phyloP scores from a whole-genome alignment of 2,113 vertebrate genomes.

The Aptenodytes patagonicus region DNA sequence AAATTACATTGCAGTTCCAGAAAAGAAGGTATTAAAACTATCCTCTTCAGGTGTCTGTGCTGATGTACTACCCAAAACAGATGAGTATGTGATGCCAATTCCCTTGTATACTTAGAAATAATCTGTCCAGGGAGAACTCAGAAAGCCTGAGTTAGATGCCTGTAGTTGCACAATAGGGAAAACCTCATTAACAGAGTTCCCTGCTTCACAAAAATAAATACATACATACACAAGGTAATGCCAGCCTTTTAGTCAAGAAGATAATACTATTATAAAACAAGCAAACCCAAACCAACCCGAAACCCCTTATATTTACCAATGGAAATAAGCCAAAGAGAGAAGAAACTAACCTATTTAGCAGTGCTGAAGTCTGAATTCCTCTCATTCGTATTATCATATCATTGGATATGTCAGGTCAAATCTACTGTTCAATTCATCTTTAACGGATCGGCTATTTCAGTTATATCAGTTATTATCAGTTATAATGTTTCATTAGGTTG shows the following conservation, averaged over 20 bases:
- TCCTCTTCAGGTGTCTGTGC: background rate
- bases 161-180: background rate
- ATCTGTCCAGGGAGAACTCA: background rate
- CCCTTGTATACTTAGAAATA: background rate
- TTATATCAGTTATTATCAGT: background rate
- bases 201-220: background rate
- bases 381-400: background rate
- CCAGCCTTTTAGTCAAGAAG: background rate
- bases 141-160: background rate
- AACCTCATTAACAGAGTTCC: background rate
- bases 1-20: background rate
- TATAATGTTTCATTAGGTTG: background rate
- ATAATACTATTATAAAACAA: background rate
- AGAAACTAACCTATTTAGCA: background rate
- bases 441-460: background rate
- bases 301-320: background rate
- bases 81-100: background rate
- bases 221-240: background rate
- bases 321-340: background rate
- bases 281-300: background rate
- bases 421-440: background rate
- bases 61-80: background rate
- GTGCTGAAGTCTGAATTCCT: background rate
- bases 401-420: background rate
- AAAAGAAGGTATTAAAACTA: background rate